Evolutionary conservation across 1,140 invertebrate species (phyloP), one percentile per base, ranked within the genome.

Genomic region (Leptestheria dahalacensis): DNA sequence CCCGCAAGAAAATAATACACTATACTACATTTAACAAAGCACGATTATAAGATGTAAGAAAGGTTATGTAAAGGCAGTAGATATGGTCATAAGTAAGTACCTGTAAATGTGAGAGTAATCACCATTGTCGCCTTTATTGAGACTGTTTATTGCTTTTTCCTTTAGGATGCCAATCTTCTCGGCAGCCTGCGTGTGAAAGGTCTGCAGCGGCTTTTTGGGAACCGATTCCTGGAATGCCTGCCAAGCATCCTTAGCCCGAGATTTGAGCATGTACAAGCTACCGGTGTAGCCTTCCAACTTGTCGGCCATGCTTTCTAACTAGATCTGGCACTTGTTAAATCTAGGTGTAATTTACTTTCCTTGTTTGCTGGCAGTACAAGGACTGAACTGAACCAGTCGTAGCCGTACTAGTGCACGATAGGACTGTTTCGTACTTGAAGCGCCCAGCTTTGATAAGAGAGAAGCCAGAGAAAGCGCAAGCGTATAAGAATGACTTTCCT

Each of bases 31-130:
- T 11, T n/a, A 47, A n/a, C 11, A n/a, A 11, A 11, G 11, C 11
- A 11, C 11, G 41, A 11, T n/a, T 47, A 47, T 11, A 47, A 47
- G 41, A 47, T 47, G n/a, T 47, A 47, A n/a, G 10, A 11, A 47
- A n/a, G n/a, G 48, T 49, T 49, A 21, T 49, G 24, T 6, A 11
- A 47, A 47, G n/a, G n/a, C 11, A 1, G 1, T 18, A 50, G 9
- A 15, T 23, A 15, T 10, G 24, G 15, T 53, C 1, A 24, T 20
- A 41, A 1, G 2, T 9, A 18, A 66, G 73, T 77, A 86, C 86
- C 84, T 83, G 69, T 82, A 88, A 60, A 88, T 72, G 69, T 89
- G 85, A 1, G 80, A 78, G 68, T 82, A 88, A 65, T 85, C 77
- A 59, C 74, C 78, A 49, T 79, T 73, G 33, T 53, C 60, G 41